Conservation (phyloP, 2,113 vertebrate species). For the Triplophysa rosa region DNA sequence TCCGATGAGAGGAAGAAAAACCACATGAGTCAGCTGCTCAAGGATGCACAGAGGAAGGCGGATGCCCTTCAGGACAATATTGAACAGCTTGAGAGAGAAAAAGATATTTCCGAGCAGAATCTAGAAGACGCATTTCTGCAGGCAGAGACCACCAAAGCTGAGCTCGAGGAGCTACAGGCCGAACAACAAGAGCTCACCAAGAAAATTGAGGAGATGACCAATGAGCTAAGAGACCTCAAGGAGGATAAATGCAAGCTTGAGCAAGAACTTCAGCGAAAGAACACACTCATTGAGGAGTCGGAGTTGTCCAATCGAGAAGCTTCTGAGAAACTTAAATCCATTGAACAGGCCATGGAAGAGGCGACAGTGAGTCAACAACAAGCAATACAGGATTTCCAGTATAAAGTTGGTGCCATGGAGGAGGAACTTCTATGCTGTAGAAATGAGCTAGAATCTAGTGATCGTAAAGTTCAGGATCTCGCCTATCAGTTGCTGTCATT, state of each 20-base stretch:
- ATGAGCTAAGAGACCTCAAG: conserved; percentile 63
- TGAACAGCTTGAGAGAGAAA: conserved; percentile 70
- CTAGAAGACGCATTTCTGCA: conserved; percentile 79
- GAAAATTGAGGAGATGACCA: conserved; percentile 57
- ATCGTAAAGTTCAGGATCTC: conserved; percentile 61
- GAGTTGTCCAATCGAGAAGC: conserved; percentile 52
- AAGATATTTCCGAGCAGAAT: conserved; percentile 67
- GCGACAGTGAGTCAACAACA: conserved; percentile 70
- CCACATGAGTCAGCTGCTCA: conserved; percentile 75
- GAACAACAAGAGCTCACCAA: conserved; percentile 63
- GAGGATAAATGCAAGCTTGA: conserved; percentile 75
- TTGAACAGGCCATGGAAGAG: conserved; percentile 67
- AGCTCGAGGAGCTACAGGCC: conserved; percentile 73
- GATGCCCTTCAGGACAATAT: conserved; percentile 75
- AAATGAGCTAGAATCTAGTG: conserved; percentile 59
- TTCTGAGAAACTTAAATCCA: conserved; percentile 72
- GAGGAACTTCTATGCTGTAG: conserved; percentile 60
- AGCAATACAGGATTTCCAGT: conserved; percentile 63
- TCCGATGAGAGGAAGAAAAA: conserved; percentile 83
- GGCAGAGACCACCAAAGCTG: conserved; percentile 78
- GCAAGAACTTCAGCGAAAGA: conserved; percentile 64
- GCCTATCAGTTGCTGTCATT: conserved; percentile 55
- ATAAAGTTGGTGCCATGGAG: conserved; percentile 64
- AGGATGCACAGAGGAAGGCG: conserved; percentile 74
- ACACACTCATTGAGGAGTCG: conserved; percentile 59